These are phyloP conservation scores for Mixornis gularis DNA, from an alignment of 2,113 vertebrate genomes.

Conservation along the genomic window DNA sequence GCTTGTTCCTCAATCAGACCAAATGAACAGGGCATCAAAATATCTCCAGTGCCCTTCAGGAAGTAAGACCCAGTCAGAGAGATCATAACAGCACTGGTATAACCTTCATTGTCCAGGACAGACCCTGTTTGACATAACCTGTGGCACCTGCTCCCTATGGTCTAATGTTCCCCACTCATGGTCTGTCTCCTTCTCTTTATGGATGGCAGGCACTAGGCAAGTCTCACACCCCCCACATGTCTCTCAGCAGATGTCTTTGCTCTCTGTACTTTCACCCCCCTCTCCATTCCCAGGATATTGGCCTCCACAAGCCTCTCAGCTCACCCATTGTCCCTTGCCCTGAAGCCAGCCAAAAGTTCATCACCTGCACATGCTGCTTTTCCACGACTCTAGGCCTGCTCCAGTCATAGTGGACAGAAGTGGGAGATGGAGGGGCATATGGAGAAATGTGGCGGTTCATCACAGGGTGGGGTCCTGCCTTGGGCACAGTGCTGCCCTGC, in stretches of 20 bases:
- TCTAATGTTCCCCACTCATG: accelerated
- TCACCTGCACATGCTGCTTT: neutral
- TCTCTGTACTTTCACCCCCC: accelerated
- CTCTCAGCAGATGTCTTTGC: neutral
- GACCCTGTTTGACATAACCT: neutral
- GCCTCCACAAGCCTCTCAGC: neutral
- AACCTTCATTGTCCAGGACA: neutral
- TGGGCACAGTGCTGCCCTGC: accelerated
- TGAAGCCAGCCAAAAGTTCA: neutral
- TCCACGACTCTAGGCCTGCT: accelerated
- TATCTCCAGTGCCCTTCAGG: neutral
- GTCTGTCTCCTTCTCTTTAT: neutral
- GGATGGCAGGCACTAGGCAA: neutral
- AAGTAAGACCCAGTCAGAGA: neutral
- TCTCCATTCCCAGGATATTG: neutral
- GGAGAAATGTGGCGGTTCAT: accelerated
- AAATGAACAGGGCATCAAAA: neutral
- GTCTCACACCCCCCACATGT: accelerated
- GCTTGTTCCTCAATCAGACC: neutral
- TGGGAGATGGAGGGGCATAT: accelerated
- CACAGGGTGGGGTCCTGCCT: neutral
- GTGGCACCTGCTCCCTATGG: accelerated
- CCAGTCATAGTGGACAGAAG: accelerated
- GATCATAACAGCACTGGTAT: neutral
- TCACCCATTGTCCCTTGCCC: neutral